Conservation (phyloP, 2,113 vertebrate species). For the Crocuta crocuta region DNA sequence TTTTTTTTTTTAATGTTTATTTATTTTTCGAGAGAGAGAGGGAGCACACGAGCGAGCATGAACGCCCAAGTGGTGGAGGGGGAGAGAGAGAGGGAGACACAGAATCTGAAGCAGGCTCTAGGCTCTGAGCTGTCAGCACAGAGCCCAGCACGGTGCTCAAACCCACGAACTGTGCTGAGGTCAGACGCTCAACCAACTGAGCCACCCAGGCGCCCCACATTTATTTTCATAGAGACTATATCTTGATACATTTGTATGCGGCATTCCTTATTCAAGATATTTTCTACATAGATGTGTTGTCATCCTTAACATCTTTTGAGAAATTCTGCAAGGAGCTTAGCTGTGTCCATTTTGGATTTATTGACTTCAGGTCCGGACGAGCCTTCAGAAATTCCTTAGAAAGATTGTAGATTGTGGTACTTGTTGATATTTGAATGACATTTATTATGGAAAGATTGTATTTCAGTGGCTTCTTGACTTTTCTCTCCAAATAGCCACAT, state of each 20-base stretch:
- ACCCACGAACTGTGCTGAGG: too few species aligned
- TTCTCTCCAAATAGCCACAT: conserved; percentile 91
- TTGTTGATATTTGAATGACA: background rate
- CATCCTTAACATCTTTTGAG: background rate
- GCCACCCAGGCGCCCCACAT: too few species aligned
- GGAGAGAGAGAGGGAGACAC: too few species aligned
- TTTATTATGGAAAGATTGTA: background rate
- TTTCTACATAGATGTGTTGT: background rate
- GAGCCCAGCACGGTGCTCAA: too few species aligned
- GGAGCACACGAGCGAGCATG: too few species aligned
- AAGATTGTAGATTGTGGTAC: background rate
- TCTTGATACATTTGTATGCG: background rate
- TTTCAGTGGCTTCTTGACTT: conserved; percentile 75
- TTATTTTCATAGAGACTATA: background rate
- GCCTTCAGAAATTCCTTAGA: background rate
- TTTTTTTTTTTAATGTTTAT: too few species aligned
- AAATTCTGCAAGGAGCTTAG: background rate
- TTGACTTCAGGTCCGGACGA: background rate
- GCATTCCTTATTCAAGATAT: background rate
- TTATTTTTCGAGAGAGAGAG: too few species aligned
- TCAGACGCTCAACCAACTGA: too few species aligned
- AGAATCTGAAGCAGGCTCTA: too few species aligned
- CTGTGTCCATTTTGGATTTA: background rate
- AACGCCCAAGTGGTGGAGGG: too few species aligned
- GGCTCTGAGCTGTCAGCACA: too few species aligned